Evolutionary conservation across 1,140 invertebrate genomes (phyloP), one percentile per base, ranked within the genome.

Genomic region (Rhagoletis zephyria): DNA sequence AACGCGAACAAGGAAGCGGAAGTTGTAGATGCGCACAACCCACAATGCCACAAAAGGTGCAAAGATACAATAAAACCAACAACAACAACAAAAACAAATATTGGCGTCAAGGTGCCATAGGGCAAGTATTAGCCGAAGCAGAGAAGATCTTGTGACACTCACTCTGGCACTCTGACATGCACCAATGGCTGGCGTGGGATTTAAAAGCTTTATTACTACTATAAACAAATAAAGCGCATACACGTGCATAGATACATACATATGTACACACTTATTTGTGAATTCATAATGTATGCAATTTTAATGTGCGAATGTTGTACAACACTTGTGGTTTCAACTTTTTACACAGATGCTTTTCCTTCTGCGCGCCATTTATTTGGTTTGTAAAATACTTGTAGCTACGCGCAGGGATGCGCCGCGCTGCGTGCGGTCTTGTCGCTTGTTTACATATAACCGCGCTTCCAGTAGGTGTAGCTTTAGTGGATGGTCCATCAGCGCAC

Each of bases 1-100:
- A 81, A 74, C 19, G 19, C 9, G 48, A 81, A 81, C 48, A 81
- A 56, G 74, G 74, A 81, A 81, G 74, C 74, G 74, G 74, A 81
- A 81, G 7, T 81, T 67, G 3, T 16, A 7, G n/a, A 81, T 81
- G 74, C 48, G 74, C 74, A 59, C 74, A 81, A 19, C 74, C 70
- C 70, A 48, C 70, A 74, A 74, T 74, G 70, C 70, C 70, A 67
- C 64, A 67, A 67, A 67, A 67, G 64, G 64, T 67, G 64, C 19
- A 3, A 67, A 67, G 64, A 10, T 4, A 19, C 63, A 67, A 42
- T 3, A 3, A 30, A 19, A 42, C 9, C 40, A 67, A 67, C 12
- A 42, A 67, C 19, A 74, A 4, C 67, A 74, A 45, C 12, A 70
- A 74, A 14, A 48, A 5, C 4, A 74, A 74, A 74, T 42, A 45